Conservation (phyloP, 1,140 invertebrate species). For the Radopholus similis region DNA sequence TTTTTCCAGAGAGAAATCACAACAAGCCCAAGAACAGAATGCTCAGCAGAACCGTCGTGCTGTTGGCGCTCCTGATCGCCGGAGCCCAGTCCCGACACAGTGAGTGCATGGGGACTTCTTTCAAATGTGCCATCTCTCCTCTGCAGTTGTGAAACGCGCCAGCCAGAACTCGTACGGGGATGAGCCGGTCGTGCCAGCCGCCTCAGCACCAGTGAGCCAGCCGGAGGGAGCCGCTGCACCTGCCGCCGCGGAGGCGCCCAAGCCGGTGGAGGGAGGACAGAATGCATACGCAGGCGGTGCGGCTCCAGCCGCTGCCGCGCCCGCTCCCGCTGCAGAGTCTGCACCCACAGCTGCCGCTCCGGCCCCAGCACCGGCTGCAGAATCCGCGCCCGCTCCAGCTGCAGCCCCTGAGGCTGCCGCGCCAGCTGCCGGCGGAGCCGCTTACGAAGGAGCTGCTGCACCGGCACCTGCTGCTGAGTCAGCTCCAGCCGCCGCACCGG, state of each 20-base stretch:
- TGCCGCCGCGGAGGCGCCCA: not conserved
- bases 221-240: slow-evolving; percentile 5
- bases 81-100: too few species aligned
- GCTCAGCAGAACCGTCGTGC: too few species aligned
- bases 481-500: not conserved
- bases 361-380: slow-evolving; percentile 6
- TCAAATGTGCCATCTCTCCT: not conserved
- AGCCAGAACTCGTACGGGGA: slow-evolving; percentile 19
- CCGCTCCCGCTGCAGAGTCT: not conserved
- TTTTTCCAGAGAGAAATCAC: too few species aligned
- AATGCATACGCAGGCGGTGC: not conserved
- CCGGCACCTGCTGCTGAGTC: not conserved
- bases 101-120: too few species aligned
- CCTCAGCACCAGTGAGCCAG: slow-evolving; percentile 1
- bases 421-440: not conserved
- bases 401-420: not conserved
- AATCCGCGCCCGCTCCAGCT: slow-evolving; percentile 1
- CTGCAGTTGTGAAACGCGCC: slow-evolving; percentile 9
- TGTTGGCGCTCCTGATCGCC: too few species aligned
- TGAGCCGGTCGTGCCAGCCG: slow-evolving; percentile 9
- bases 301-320: not conserved
- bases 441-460: not conserved
- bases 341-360: not conserved
- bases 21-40: too few species aligned
- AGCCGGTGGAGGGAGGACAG: not conserved